Base-by-base conservation (phyloP, 2,113 vertebrate species). In the Sphyrna mokarran region DNA sequence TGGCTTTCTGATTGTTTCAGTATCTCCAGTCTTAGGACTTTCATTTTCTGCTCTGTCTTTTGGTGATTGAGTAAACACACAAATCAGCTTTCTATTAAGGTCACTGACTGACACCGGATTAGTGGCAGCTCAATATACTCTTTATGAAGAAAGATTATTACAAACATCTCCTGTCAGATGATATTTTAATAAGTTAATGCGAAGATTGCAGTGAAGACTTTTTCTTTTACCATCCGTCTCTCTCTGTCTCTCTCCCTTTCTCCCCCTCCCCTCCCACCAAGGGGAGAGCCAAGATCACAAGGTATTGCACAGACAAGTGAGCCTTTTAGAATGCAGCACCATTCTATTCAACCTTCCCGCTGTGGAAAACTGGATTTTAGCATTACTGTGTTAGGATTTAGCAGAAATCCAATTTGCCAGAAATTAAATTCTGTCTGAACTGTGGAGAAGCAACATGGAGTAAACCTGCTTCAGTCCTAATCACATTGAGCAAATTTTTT, bases 341-440 rank as follows among this genome's bases (percentile, higher is more conserved):
- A 90, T 90, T 90, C 54, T 98, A 98, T 97, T 97, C 97, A 95
- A 97, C 97, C 97, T 96, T 96, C 97, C 97, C 97, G 97, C 97
- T 97, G 95, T 97, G 97, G 97, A 98, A 98, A 98, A 98, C 98
- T 98, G 98, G 98, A 98, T 98, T 98, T 97, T 83, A 96, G 97
- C 97, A 97, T 98, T 98, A 98, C 97, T 97, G 98, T 98, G 98
- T 98, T 97, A 97, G 97, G 97, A 97, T 97, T 98, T 97, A 97
- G 96, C 96, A 95, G 96, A 98, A 98, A 98, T 98, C 98, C 97
- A 97, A 98, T 98, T 98, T 98, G 96, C 97, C 96, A 96, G 97
- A 97, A 97, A 96, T 97, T 98, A 97, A 98, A 98, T 96, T 97
- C 97, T 97, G 96, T 97, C 97, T 97, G 97, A 95, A 95, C 96